Evolutionary conservation across 53 echinoderm and acorn worm genomes (phyloP).

Genomic region (Astropecten irregularis): DNA sequence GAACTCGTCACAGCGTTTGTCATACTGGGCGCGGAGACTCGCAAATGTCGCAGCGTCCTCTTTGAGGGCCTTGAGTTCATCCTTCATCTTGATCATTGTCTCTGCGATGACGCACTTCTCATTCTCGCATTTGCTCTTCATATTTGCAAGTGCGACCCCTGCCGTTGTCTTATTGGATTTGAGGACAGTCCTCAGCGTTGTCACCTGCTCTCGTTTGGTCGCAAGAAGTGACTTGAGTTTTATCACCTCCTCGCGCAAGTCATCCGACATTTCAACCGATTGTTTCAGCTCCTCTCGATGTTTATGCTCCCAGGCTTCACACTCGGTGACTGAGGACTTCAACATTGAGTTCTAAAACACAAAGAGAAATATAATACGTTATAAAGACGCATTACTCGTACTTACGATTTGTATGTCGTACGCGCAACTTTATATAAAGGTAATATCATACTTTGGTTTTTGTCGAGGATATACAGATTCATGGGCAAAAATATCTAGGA

Average conservation of each 20-base stretch:
- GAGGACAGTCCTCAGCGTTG: constrained; percentile 89
- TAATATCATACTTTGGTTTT: too few species aligned
- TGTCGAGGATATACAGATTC: too few species aligned
- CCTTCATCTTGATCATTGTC: constrained; percentile 90
- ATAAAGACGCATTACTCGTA: too few species aligned
- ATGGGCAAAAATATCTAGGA: too few species aligned
- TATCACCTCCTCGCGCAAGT: constrained; percentile 87
- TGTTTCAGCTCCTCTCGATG: constrained; percentile 90
- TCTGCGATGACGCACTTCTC: constrained; percentile 92
- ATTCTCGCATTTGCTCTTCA: constrained; percentile 93
- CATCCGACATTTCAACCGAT: constrained; percentile 89
- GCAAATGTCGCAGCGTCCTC: constrained; percentile 95
- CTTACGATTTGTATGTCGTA: too few species aligned
- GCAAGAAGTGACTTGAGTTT: constrained; percentile 77
- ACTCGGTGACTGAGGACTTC: constrained; percentile 96
- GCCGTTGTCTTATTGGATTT: constrained; percentile 98
- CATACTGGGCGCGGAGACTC: constrained; percentile 94
- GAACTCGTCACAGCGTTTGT: constrained; percentile 92
- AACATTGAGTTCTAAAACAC: constrained; percentile 79
- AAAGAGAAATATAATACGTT: neutral
- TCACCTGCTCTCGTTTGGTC: constrained; percentile 90
- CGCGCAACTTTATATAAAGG: too few species aligned
- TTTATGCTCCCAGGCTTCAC: constrained; percentile 92
- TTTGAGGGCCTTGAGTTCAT: constrained; percentile 88
- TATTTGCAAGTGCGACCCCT: constrained; percentile 94